These are phyloP conservation scores for Odocoileus hemionus DNA, from an alignment of 2,113 vertebrate genomes.

Conservation along the genomic window DNA sequence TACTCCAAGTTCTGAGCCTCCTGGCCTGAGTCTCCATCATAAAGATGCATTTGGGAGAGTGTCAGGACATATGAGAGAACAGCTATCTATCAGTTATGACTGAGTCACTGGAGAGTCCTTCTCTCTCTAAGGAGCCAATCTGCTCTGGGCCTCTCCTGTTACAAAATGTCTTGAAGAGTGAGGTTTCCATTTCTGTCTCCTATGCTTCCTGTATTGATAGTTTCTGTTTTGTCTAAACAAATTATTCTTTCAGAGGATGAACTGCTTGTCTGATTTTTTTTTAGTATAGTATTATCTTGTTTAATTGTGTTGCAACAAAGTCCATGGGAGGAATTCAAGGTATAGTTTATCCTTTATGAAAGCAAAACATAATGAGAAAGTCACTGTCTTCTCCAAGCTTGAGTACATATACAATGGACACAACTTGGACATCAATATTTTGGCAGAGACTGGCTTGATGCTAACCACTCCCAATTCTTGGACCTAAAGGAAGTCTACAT, in stretches of 20 bases:
- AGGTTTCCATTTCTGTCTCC: conserved; percentile 41
- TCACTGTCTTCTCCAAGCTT: not conserved
- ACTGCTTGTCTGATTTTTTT: not conserved
- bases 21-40: not conserved
- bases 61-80: not conserved
- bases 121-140: not conserved
- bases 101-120: conserved; percentile 1
- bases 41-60: conserved; percentile 43
- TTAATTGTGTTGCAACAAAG: conserved; percentile 35
- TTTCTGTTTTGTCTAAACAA: conserved; percentile 28
- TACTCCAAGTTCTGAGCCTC: not conserved
- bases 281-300: not conserved
- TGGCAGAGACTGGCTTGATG: not conserved
- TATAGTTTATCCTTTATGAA: not conserved
- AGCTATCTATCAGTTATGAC: conserved; percentile 3
- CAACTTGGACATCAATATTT: not conserved
- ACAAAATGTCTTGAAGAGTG: not conserved
- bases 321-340: not conserved
- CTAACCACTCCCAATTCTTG: not conserved
- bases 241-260: conserved; percentile 4
- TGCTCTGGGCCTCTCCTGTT: not conserved
- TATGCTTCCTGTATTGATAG: conserved; percentile 19
- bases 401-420: not conserved
- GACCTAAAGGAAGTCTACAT: not conserved
- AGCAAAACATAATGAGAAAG: not conserved